Conservation (phyloP, 2,888 invertebrate species). For the Toxonevra muliebris region DNA sequence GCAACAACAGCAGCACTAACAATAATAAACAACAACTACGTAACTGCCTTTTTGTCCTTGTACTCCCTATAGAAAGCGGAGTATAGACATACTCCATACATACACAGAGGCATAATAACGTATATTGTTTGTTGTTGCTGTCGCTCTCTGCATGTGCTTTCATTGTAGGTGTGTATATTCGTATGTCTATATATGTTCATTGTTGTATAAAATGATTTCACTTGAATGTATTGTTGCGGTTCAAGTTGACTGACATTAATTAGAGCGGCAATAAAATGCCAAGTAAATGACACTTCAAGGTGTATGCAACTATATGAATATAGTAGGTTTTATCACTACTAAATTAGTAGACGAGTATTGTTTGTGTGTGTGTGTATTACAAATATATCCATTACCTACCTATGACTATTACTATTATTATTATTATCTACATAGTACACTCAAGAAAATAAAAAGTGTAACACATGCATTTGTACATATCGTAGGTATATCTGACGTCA, state of each 20-base stretch:
- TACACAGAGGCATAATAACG: too few relatives aligned
- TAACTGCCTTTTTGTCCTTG: too few relatives aligned
- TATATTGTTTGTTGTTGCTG: neutral
- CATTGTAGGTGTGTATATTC: slow-evolving; percentile 21
- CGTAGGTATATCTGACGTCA: too few relatives aligned
- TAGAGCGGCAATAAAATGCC: slow-evolving; percentile 53
- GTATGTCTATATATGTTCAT: too few relatives aligned
- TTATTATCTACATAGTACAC: neutral
- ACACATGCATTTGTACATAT: too few relatives aligned
- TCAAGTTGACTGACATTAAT: slow-evolving; percentile 49
- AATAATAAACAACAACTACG: slow-evolving; percentile 5
- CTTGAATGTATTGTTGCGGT: slow-evolving; percentile 5
- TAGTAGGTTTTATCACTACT: neutral
- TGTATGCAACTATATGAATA: neutral
- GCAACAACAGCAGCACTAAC: slow-evolving; percentile 39
- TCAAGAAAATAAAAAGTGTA: too few relatives aligned
- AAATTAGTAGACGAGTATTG: neutral
- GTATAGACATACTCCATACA: too few relatives aligned
- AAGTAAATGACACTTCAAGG: slow-evolving; percentile 31
- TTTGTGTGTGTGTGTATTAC: too few relatives aligned
- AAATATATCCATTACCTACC: too few relatives aligned
- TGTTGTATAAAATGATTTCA: slow-evolving; percentile 16
- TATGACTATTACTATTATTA: neutral
- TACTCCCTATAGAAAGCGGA: too few relatives aligned
- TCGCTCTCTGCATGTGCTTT: neutral